These are phyloP conservation scores for Takifugu bimaculatus DNA, from an alignment of 2,113 vertebrate species.

Conservation along the genomic window DNA sequence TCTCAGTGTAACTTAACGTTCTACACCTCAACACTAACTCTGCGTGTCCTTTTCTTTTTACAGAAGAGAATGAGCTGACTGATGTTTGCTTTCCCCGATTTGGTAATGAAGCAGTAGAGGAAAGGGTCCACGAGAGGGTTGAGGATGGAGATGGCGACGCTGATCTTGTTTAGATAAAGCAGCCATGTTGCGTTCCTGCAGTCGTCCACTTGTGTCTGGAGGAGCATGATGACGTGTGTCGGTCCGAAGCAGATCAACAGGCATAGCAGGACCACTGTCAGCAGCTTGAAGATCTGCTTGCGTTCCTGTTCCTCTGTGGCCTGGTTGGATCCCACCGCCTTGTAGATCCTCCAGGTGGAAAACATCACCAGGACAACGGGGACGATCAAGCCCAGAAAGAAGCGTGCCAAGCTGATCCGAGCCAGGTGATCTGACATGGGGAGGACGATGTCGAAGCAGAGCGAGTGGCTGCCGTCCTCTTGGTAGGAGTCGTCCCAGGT, in stretches of 20 bases:
- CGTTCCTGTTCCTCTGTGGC: constrained; percentile 78
- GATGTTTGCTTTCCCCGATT: constrained; percentile 74
- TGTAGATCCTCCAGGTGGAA: constrained; percentile 77
- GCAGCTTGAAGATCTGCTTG: constrained; percentile 73
- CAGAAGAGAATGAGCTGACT: constrained; percentile 72
- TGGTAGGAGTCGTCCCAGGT: constrained; percentile 58
- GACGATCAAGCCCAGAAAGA: constrained; percentile 73
- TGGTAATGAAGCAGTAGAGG: constrained; percentile 87
- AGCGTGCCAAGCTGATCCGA: constrained; percentile 65
- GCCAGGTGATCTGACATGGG: constrained; percentile 68
- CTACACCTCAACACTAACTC: no score
- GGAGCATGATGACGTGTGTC: constrained; percentile 77
- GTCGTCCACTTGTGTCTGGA: constrained; percentile 69
- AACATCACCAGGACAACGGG: constrained; percentile 76
- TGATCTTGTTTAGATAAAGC: constrained; percentile 76
- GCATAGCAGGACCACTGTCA: constrained; percentile 73
- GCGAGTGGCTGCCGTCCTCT: not conserved
- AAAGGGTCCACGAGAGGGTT: constrained; percentile 86
- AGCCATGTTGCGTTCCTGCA: constrained; percentile 20
- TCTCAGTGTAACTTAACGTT: no score
- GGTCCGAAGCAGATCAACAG: constrained; percentile 84
- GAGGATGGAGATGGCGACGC: constrained; percentile 75
- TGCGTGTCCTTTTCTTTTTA: constrained; percentile 25
- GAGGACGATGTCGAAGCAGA: constrained; percentile 82
- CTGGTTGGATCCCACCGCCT: constrained; percentile 76